Base-by-base conservation (phyloP, 2,113 vertebrate species). In the Ranitomeya variabilis region DNA sequence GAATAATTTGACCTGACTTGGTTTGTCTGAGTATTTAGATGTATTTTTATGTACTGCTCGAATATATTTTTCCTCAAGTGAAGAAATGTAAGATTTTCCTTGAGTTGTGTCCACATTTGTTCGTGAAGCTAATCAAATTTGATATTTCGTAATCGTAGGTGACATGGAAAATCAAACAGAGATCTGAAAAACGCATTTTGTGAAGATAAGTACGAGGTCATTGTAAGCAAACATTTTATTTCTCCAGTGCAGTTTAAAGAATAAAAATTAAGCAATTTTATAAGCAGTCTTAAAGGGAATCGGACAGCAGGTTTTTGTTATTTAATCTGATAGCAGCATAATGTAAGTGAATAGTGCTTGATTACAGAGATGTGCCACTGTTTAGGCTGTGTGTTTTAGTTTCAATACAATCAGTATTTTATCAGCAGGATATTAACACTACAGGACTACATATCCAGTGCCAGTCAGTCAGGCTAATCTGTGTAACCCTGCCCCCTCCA, bases 1-100 rank as follows among this genome's bases (percentile, higher is more conserved):
- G 62, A 80, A 77, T 84, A 74, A 83, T 77, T n/a, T 88, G 80
- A 83, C 74, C 60, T 78, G 87, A 89, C 62, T 89, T 79, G 2
- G 82, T 85, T 67, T 79, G 21, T 69, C 16, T 37, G 6, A 23
- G 51, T 54, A 54, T 83, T 88, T 88, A 83, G 31, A 31, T 83
- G 13, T 88, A 66, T 88, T 83, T 66, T 77, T 76, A 88, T 76
- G 82, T 18, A 55, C n/a, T 31, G 26, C 57, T 60, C 78, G 45
- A 83, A 74, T 88, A 88, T 79, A 31, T 84, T 55, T 69, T 84
- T 23, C 82, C 66, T 66, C 59, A 79, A 71, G 55, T 69, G 21
- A 78, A 85, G 82, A 69, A 78, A 89, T 79, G 52, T 55, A 23
- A 57, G 73, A 57, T 77, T 79, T 83, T 55, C 23, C 73, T 89